phyloP scores from a whole-genome alignment of 1,140 invertebrate species.

The Diachasmimorpha longicaudata region DNA sequence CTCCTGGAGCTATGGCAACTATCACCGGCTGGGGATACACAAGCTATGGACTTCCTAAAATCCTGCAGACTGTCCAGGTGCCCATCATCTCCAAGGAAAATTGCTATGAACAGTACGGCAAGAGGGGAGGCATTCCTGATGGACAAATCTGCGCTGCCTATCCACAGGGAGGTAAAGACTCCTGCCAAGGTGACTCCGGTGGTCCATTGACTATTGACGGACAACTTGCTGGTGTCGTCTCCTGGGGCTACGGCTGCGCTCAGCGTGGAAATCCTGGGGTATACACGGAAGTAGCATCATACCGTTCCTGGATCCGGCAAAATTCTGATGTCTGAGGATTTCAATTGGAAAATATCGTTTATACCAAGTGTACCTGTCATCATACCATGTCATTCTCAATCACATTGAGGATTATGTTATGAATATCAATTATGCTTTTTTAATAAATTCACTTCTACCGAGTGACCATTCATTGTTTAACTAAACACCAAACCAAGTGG shows the following conservation, averaged over 20 bases:
- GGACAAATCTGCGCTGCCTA: constrained; percentile 61
- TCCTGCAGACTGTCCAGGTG: constrained; percentile 35
- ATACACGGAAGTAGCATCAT: constrained; percentile 60
- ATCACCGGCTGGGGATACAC: constrained; percentile 56
- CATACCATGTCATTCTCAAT: too few relatives aligned
- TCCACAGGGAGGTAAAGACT: constrained; percentile 57
- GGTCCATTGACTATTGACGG: constrained; percentile 51
- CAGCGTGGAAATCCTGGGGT: constrained; percentile 59
- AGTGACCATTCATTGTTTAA: too few relatives aligned
- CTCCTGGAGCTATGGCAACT: constrained; percentile 35
- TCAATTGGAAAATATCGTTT: too few relatives aligned
- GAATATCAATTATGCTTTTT: too few relatives aligned
- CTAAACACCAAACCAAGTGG: too few relatives aligned
- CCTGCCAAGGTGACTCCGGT: constrained; percentile 62
- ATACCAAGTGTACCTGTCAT: too few relatives aligned
- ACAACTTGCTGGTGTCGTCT: constrained; percentile 63
- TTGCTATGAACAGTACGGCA: constrained; percentile 33
- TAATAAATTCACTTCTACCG: too few relatives aligned
- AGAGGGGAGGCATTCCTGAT: constrained; percentile 30
- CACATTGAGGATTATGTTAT: too few relatives aligned
- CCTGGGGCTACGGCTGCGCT: constrained; percentile 67
- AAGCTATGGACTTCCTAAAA: background rate
- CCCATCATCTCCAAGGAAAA: constrained; percentile 39
- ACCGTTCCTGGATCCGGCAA: constrained; percentile 55
- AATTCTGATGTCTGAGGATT: background rate